Evolutionary conservation across 2,888 invertebrate genomes (phyloP).

Genomic region (Erannis defoliaria): DNA sequence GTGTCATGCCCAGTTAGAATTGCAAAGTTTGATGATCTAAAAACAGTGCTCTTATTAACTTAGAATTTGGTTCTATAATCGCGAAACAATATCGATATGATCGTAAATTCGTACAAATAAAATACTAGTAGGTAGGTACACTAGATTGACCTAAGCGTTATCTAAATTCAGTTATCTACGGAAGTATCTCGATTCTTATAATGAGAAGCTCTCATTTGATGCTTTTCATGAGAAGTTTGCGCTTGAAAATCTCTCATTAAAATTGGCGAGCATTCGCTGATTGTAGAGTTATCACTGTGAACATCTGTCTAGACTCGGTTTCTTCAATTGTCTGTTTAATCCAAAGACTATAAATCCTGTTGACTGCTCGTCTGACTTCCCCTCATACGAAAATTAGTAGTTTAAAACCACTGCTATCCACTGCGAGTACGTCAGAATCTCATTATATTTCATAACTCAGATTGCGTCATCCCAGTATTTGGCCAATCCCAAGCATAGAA

Average conservation of each 20-base stretch:
- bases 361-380: no score
- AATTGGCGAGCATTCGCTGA: neutral
- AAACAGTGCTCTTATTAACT: no score
- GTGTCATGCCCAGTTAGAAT: no score
- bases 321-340: constrained; percentile 7
- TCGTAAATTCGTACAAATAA: neutral
- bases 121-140: neutral
- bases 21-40: no score
- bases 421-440: no score
- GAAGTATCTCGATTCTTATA: constrained; percentile 12
- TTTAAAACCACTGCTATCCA: no score
- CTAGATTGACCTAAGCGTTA: neutral
- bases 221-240: constrained; percentile 13
- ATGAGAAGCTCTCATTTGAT: neutral
- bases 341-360: no score
- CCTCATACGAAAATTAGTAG: no score
- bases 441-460: no score
- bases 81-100: neutral
- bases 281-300: constrained; percentile 1
- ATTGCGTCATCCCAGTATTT: no score
- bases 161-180: constrained; percentile 10
- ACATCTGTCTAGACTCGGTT: neutral
- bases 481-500: no score
- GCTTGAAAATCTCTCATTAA: constrained; percentile 14
- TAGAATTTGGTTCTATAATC: no score